Evolutionary conservation across 2,888 invertebrate genomes (phyloP), one percentile per base, ranked within the genome.

Genomic region (Apantesis nais): DNA sequence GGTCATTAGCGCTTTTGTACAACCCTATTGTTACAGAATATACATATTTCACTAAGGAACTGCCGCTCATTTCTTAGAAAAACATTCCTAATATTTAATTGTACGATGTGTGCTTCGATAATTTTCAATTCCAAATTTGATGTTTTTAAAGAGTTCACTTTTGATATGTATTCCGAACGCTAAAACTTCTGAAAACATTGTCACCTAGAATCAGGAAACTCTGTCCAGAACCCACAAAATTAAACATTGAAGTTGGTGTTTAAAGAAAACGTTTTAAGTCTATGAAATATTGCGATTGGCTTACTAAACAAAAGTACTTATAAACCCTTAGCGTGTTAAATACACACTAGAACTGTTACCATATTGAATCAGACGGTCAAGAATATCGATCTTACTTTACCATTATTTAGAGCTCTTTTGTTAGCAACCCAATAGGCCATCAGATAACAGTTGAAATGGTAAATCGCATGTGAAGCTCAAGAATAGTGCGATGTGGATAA

Each of bases 381-480:
- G 82, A 79, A 72, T 89, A 92, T 93, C 91, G 92, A 93, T 91
- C 90, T 88, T 79, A 77, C 83, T 85, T 80, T 79, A 87, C 80
- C 76, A 83, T 89, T 88, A 88, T 88, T 90, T 88, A 87, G 84
- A 86, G 87, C 81, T 87, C 89, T 86, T 91, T 92, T 91, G 92
- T 90, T 89, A 85, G 84, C 84, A 83, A 80, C 84, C 84, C 86
- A 80, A 77, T 82, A 90, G 90, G 91, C 88, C 89, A 93, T 93
- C 93, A 89, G 94, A 94, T 94, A 93, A 93, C 88, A 86, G 68
- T 84, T 80, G 78, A 84, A 93, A 90, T 90, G 87, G 88, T 90
- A 91, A 90, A 93, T 93, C 89, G 93, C 92, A 92, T 90, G 92
- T 93, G 91, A 92, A 88, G 89, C 91, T 90, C 87, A 89, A 89